Evolutionary conservation across 2,113 vertebrate species (phyloP).

Genomic region (Mus spicilegus): DNA sequence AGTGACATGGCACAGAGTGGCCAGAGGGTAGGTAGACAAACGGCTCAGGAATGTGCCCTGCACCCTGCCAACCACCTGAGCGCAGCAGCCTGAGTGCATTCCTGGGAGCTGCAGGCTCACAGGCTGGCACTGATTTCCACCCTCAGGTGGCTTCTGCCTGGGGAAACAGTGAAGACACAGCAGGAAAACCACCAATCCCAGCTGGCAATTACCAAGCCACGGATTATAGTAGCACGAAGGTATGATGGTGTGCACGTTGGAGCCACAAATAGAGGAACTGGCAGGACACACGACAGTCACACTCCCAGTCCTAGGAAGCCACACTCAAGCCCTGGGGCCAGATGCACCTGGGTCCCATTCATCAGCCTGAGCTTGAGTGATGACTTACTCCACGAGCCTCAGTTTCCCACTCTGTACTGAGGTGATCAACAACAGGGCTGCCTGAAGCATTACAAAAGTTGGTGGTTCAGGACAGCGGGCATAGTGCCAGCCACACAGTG

Average conservation of each 20-base stretch:
- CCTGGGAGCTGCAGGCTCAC: neutral
- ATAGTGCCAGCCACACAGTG: neutral
- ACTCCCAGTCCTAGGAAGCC: neutral
- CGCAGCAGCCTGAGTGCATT: neutral
- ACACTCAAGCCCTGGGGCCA: rapidly evolving
- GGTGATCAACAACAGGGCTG: neutral
- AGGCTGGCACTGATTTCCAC: neutral
- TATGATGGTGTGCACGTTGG: neutral
- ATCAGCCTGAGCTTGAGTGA: neutral
- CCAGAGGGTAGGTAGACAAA: too few species aligned
- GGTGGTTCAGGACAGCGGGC: neutral
- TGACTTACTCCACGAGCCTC: neutral
- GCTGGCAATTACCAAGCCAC: slow-evolving; percentile 31
- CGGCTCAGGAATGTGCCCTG: neutral
- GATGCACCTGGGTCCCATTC: neutral
- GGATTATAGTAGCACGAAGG: neutral
- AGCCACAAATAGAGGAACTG: neutral
- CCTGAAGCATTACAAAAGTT: neutral
- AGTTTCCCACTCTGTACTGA: neutral
- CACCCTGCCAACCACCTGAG: neutral
- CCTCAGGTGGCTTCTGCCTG: neutral
- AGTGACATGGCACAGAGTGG: neutral
- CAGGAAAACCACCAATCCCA: slow-evolving; percentile 2
- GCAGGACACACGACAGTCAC: neutral
- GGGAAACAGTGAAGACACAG: neutral